These are phyloP conservation scores for Nothobranchius kuhntae DNA, from an alignment of 2,113 vertebrate genomes.

Conservation along the genomic window DNA sequence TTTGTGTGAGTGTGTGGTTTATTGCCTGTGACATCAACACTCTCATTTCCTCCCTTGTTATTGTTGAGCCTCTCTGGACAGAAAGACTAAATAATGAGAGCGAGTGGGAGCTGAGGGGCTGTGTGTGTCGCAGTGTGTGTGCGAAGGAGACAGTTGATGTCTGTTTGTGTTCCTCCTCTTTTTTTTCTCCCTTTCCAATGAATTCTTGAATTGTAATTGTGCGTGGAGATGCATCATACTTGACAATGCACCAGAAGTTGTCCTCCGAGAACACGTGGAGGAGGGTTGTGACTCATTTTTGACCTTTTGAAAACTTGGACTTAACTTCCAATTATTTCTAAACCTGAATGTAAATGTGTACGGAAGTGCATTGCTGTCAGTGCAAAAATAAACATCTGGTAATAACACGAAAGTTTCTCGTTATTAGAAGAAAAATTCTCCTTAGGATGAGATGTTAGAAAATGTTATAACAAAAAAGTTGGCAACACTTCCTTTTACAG, in stretches of 20 bases:
- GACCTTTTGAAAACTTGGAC: not conserved
- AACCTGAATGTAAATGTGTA: not conserved
- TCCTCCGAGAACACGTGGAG: conserved; percentile 3
- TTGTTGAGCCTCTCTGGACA: conserved; percentile 56
- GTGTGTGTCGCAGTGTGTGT: not conserved
- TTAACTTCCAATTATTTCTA: not conserved
- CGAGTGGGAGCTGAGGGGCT: conserved; percentile 37
- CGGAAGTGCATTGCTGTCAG: no score
- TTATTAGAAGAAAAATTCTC: no score
- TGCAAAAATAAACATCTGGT: no score
- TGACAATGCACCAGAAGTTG: conserved; percentile 6
- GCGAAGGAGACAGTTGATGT: conserved; percentile 21
- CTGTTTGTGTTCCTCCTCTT: conserved; percentile 31
- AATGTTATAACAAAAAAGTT: no score
- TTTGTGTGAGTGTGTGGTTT: conserved; percentile 41
- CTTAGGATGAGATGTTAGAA: no score
- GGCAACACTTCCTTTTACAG: no score
- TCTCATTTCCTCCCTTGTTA: conserved; percentile 72
- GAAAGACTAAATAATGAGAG: conserved; percentile 69
- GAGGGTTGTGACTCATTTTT: not conserved
- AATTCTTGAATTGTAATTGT: conserved; percentile 28
- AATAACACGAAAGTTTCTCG: no score
- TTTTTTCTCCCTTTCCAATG: conserved; percentile 15
- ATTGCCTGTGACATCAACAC: conserved; percentile 68
- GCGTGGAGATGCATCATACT: conserved; percentile 26